phyloP scores from a whole-genome alignment of 2,113 vertebrate species.

The Bubo bubo region DNA sequence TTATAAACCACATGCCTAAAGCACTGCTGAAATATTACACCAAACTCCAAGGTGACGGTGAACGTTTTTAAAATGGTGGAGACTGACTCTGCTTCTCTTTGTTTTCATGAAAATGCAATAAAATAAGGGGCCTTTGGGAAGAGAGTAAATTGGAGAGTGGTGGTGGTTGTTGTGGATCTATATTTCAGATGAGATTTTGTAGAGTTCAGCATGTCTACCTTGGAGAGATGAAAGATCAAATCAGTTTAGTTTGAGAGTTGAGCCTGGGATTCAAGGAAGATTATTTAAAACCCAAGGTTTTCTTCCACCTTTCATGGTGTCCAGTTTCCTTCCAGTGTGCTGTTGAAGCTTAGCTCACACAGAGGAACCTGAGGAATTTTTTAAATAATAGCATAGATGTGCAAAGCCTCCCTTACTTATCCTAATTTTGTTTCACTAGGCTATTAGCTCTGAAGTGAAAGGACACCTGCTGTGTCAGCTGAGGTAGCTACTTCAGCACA shows the following conservation, averaged over 20 bases:
- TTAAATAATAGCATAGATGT: not conserved
- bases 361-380: not conserved
- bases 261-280: not conserved
- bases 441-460: not conserved
- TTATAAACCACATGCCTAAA: slow-evolving; percentile 22
- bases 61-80: not conserved
- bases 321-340: not conserved
- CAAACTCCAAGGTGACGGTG: not conserved
- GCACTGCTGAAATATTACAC: slow-evolving; percentile 32
- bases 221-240: not conserved
- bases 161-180: not conserved
- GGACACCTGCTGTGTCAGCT: not conserved
- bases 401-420: not conserved
- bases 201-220: not conserved
- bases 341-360: not conserved
- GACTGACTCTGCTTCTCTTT: not conserved
- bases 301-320: not conserved
- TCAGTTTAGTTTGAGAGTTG: not conserved
- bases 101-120: not conserved
- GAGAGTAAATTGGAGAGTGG: not conserved
- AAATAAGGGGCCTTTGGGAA: not conserved
- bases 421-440: not conserved
- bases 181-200: not conserved
- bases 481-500: not conserved
- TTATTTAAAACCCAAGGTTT: not conserved